These are phyloP conservation scores for Crypturellus tataupa DNA, from an alignment of 2,797 vertebrate species.

Conservation along the genomic window DNA sequence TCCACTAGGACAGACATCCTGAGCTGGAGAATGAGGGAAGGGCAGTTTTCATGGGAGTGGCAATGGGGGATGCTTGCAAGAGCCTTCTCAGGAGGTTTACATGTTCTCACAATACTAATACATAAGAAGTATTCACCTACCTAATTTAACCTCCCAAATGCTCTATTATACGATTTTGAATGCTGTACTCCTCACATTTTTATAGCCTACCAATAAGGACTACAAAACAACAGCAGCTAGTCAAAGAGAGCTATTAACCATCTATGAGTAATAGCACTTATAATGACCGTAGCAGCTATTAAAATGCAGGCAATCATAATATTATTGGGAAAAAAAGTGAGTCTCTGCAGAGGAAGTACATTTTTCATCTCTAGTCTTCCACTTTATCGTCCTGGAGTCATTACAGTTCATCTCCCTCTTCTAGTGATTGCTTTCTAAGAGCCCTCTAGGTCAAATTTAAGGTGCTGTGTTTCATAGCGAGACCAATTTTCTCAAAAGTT, in stretches of 20 bases:
- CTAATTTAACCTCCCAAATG: neutral
- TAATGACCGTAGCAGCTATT: neutral
- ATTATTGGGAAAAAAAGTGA: neutral
- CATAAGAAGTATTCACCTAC: neutral
- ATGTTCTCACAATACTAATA: neutral
- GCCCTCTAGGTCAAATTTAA: conserved; percentile 63
- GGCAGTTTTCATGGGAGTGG: neutral
- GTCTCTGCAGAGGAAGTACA: neutral
- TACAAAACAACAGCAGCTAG: neutral
- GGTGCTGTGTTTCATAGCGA: conserved; percentile 62
- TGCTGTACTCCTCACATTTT: neutral
- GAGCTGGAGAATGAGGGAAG: neutral
- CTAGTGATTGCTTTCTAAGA: conserved; percentile 57
- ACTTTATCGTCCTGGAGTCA: conserved; percentile 18
- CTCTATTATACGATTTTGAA: neutral
- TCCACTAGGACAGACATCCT: neutral
- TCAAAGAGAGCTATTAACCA: neutral
- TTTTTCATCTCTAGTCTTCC: conserved; percentile 41
- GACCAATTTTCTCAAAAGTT: conserved; percentile 69
- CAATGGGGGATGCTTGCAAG: neutral
- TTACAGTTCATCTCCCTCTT: conserved; percentile 49
- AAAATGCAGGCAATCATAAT: conserved; percentile 36
- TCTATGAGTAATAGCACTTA: conserved; percentile 4
- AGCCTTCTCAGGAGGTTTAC: neutral
- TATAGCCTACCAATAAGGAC: neutral